Percentiles rank a stretch among this genome's conserved stretches.
Conservation (phyloP, 2,113 vertebrate species). For the Oceanodroma tethys region DNA sequence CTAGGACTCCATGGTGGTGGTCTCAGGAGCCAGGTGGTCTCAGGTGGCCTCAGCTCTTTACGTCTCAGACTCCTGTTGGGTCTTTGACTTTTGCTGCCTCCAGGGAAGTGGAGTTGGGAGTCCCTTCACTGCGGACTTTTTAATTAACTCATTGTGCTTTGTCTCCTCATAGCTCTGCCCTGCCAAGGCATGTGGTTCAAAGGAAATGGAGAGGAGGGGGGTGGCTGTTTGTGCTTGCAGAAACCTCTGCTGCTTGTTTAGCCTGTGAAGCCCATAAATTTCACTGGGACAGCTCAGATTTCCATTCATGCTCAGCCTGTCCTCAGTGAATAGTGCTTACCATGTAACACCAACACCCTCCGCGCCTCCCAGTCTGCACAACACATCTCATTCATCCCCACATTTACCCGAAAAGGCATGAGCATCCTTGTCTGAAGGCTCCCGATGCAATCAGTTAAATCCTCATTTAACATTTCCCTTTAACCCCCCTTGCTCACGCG, state of each 20-base stretch:
- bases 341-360: not conserved
- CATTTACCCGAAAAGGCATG: not conserved
- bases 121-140: not conserved
- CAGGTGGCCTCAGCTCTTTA: not conserved
- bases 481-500: rapidly evolving
- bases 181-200: not conserved
- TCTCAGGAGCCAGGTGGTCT: not conserved
- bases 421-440: not conserved
- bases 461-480: not conserved
- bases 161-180: not conserved
- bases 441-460: not conserved
- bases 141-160: not conserved
- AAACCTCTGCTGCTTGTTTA: not conserved
- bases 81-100: not conserved
- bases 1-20: not conserved
- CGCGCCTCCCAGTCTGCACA: not conserved
- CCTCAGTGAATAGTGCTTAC: not conserved
- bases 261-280: not conserved
- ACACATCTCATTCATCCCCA: not conserved
- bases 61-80: not conserved
- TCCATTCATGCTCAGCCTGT: not conserved
- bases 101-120: not conserved
- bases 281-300: not conserved
- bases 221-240: not conserved
- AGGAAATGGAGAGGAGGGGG: not conserved